Conservation (phyloP, 2,888 invertebrate species). For the Cephonodes hylas region DNA sequence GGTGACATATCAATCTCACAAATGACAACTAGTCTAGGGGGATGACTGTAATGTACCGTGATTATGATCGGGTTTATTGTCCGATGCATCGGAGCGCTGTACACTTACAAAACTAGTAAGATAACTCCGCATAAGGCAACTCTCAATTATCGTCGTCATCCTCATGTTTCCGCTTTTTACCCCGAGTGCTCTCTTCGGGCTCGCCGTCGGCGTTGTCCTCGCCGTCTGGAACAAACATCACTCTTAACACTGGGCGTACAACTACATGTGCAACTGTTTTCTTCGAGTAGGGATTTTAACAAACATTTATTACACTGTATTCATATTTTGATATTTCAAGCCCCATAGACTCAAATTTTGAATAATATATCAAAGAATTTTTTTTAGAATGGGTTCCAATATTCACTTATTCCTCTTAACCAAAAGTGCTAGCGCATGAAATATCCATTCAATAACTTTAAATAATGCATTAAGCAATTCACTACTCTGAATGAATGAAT, state of each 20-base stretch:
- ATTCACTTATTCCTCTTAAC: no score
- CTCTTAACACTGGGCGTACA: not conserved
- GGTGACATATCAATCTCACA: constrained; percentile 55
- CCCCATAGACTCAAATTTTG: no score
- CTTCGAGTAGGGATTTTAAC: not conserved
- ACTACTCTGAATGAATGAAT: not conserved
- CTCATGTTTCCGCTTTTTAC: constrained; percentile 83
- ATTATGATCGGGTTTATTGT: constrained; percentile 68
- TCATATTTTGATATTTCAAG: no score
- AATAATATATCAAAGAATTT: no score
- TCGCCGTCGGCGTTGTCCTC: constrained; percentile 60
- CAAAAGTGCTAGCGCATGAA: no score
- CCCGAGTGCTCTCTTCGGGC: constrained; percentile 79
- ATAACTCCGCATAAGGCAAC: constrained; percentile 75
- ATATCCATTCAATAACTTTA: no score
- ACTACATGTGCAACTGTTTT: not conserved
- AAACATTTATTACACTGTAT: no score
- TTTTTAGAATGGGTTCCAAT: no score
- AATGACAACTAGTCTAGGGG: constrained; percentile 64
- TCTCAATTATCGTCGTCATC: constrained; percentile 79
- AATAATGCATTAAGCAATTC: no score
- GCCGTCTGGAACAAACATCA: constrained; percentile 52
- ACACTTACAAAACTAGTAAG: constrained; percentile 78
- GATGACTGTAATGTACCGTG: constrained; percentile 49
- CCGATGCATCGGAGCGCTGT: constrained; percentile 77